Evolutionary conservation across 2,113 vertebrate species (phyloP), one percentile per base, ranked within the genome.

Genomic region (Nettapus auritus): DNA sequence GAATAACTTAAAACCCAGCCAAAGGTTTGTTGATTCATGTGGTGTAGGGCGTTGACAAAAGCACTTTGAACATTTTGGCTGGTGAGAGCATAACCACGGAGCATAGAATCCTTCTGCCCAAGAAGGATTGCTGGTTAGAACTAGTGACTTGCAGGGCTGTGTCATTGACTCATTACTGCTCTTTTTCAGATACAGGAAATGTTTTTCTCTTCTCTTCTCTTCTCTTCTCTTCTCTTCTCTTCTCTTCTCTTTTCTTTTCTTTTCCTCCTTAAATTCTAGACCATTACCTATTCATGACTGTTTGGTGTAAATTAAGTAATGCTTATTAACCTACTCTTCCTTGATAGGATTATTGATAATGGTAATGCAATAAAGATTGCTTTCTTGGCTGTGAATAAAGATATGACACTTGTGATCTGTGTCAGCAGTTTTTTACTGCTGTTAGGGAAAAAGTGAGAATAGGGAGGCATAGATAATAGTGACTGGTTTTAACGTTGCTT

Each of bases 331-430:
- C 2, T 3, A 52, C 33, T 31, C 7, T 80, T 69, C 11, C 13
- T 88, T 19, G 8, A 2, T 38, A 12, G 2, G 4, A 4, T 44
- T 33, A 4, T 52, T 60, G 33, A 9, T 91, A 20, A 2, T n/a
- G 23, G 5, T 68, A 44, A 34, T 31, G 15, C 3, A 11, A 4
- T 26, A 6, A 6, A 36, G 17, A 40, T 63, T 19, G 16, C 2
- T 29, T 36, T 67, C 38, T 53, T 68, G 31, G 8, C 25, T 0
- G 0, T 3, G 19, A 56, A 12, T 59, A 8, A 8, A 34, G 20
- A 8, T 4, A 5, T 26, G 2, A 6, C 0, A 0, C 8, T 62
- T 36, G 8, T 44, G 21, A 11, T 68, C 4, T 60, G 4, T 55
- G 19, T 16, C 63, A 75, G 86, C 14, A 34, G 68, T 64, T 1